Evolutionary conservation across 2,797 vertebrate species (phyloP).

Genomic region (Morelia viridis): DNA sequence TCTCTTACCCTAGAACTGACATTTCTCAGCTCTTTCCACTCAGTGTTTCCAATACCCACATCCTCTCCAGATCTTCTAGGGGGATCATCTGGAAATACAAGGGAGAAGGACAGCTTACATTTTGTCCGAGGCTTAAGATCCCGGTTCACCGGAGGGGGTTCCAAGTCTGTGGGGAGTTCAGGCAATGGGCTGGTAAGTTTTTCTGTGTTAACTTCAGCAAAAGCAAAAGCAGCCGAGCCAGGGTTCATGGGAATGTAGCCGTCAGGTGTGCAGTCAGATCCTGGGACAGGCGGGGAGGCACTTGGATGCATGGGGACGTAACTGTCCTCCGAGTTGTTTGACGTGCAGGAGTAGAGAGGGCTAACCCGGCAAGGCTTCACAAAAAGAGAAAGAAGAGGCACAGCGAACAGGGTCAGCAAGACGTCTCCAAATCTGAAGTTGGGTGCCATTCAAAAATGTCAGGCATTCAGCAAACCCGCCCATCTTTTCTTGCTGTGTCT

Average conservation of each 20-base stretch:
- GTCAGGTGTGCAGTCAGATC: conserved; percentile 70
- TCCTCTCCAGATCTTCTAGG: neutral
- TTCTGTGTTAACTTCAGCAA: conserved; percentile 63
- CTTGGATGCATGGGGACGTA: conserved; percentile 89
- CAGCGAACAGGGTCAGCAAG: fast-evolving
- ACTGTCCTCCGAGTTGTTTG: conserved; percentile 76
- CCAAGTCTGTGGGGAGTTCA: conserved; percentile 75
- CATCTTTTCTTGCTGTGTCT: neutral
- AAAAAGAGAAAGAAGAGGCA: neutral
- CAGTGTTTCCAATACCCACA: neutral
- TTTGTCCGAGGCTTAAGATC: conserved; percentile 92
- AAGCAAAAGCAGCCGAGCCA: conserved; percentile 63
- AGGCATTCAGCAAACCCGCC: neutral
- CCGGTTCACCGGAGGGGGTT: conserved; percentile 92
- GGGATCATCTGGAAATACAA: neutral
- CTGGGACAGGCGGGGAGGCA: conserved; percentile 68
- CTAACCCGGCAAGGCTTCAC: conserved; percentile 78
- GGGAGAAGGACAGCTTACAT: conserved; percentile 74
- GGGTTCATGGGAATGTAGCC: conserved; percentile 96
- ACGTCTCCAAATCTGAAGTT: neutral
- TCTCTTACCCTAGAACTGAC: neutral
- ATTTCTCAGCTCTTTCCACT: neutral
- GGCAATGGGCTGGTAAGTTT: conserved; percentile 70
- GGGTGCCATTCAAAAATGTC: neutral
- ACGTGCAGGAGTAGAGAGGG: conserved; percentile 59